Base-by-base conservation (phyloP, 2,113 vertebrate genomes). In the Porphyrio hochstetteri region DNA sequence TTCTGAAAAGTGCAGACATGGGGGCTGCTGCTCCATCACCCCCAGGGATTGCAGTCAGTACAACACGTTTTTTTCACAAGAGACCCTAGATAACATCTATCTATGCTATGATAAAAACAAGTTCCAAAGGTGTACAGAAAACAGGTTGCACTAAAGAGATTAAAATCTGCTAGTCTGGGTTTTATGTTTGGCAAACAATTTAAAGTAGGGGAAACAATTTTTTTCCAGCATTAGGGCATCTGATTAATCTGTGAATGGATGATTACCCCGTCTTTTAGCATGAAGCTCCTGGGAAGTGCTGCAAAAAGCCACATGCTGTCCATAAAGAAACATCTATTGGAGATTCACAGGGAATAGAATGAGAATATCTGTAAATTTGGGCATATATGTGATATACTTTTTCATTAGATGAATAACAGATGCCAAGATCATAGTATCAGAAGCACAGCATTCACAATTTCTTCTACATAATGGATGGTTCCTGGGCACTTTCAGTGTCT, bases 61-160 rank as follows among this genome's bases (percentile, higher is more conserved):
- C 40, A 86, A 95, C 86, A 14, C 31, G 38, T 85, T 90, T 90
- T 92, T 76, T 78, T 82, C 79, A 94, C 95, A 84, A 48, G 88
- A 81, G 64, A 38, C n/a, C 15, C 60, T n/a, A 93, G 81, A 94
- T 95, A 96, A 87, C 72, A 92, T 92, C 92, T 92, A 46, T 46
- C 70, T 68, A 42, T 48, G 38, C 76, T 61, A 61, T 77, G 90
- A 88, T 33, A 83, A 92, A 90, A 93, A 77, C 61, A 86, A 2
- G 27, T 88, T 88, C 86, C 86, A 79, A 88, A 95, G 88, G 79
- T 83, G 38, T 85, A 65, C 67, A 76, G 42, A 87, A 57, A 93
- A 93, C 36, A 90, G 57, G 67, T 6, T 72, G 67, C 61, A 36
- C 38, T 93, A 42, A 56, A 83, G 76, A 2, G 79, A 94, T 92